Conservation (phyloP, 2,797 vertebrate species). For the Alfaro cultratus region DNA sequence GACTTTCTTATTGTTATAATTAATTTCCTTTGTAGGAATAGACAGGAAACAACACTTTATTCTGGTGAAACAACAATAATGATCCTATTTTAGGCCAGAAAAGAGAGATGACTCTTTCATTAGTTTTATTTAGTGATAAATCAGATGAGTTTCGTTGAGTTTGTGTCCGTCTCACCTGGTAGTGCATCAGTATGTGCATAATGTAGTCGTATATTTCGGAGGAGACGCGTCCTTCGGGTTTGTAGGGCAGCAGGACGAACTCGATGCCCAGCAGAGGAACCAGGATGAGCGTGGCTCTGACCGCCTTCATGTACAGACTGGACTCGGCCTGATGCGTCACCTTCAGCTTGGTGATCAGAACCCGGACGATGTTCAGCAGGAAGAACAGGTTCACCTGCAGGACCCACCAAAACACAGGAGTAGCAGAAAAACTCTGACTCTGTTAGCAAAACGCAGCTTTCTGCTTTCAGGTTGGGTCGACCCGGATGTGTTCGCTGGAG, state of each 20-base stretch:
- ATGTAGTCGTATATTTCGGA: slow-evolving; percentile 95
- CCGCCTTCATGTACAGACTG: slow-evolving; percentile 98
- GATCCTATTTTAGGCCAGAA: not conserved
- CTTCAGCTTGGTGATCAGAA: slow-evolving; percentile 97
- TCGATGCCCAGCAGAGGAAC: slow-evolving; percentile 95
- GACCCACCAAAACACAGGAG: not conserved
- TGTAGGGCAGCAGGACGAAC: slow-evolving; percentile 93
- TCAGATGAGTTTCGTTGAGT: not conserved
- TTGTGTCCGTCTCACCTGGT: slow-evolving; percentile 84
- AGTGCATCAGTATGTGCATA: slow-evolving; percentile 96
- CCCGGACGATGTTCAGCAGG: slow-evolving; percentile 94
- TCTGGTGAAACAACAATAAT: slow-evolving; percentile 2
- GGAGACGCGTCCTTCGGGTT: slow-evolving; percentile 87
- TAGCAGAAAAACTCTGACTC: not conserved
- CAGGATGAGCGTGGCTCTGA: slow-evolving; percentile 94
- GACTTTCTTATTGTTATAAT: no score
- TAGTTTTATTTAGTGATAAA: not conserved
- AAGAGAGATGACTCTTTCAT: not conserved
- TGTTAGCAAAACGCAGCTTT: not conserved
- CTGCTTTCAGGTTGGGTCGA: not conserved
- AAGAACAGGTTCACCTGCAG: slow-evolving; percentile 95
- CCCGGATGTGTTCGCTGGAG: not conserved
- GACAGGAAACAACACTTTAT: not conserved
- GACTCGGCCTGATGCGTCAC: slow-evolving; percentile 97
- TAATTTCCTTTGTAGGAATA: no score